Evolutionary conservation across 2,797 vertebrate species (phyloP).

Genomic region (Bradypus variegatus): DNA sequence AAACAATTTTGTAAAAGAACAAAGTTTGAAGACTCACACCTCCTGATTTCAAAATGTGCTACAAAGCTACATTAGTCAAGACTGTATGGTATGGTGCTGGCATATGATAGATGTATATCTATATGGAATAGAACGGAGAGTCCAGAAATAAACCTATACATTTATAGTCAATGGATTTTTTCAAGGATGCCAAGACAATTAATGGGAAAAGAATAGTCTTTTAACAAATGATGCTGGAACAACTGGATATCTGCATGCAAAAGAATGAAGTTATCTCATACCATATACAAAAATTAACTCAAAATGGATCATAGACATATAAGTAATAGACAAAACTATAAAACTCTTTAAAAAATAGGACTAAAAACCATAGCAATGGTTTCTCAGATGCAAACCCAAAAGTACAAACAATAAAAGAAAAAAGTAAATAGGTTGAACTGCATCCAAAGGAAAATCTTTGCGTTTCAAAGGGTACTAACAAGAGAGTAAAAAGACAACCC

Average conservation of each 20-base stretch:
- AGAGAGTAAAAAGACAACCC: not conserved
- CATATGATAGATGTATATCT: not conserved
- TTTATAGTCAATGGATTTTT: not conserved
- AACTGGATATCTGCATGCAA: not conserved
- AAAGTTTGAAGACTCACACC: not conserved
- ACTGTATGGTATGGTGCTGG: not conserved
- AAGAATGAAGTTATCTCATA: not conserved
- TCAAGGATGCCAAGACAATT: not conserved
- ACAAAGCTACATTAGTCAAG: not conserved
- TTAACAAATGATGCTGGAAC: not conserved
- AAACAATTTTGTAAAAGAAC: not conserved
- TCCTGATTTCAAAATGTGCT: not conserved
- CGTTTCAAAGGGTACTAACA: not conserved
- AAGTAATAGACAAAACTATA: not conserved
- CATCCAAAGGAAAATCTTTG: not conserved
- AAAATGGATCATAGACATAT: not conserved
- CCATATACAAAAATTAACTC: not conserved
- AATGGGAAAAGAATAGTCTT: not conserved
- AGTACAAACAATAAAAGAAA: not conserved
- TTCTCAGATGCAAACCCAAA: not conserved
- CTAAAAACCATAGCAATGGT: not conserved
- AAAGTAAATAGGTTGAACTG: not conserved
- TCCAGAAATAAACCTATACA: not conserved
- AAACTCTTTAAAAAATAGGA: not conserved
- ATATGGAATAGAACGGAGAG: not conserved